Evolutionary conservation across 1,140 invertebrate species (phyloP).

Genomic region (Holotrichia oblita): DNA sequence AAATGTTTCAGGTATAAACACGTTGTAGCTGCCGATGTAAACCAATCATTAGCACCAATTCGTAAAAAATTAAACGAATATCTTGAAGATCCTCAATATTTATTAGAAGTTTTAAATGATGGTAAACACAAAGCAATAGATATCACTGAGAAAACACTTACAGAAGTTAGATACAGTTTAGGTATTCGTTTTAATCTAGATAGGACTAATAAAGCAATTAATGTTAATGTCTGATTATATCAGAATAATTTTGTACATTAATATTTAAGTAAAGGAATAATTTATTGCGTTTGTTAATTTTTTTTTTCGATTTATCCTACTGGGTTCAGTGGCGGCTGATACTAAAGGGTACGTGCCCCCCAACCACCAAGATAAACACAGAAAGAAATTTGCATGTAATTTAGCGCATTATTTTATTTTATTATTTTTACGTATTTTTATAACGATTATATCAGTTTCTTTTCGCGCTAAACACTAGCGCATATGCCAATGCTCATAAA

Average conservation of each 20-base stretch:
- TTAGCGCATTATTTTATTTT: too few relatives aligned
- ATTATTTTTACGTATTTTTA: too few relatives aligned
- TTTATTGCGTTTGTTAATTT: too few relatives aligned
- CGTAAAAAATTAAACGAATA: slow-evolving; percentile 69
- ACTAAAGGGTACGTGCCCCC: too few relatives aligned
- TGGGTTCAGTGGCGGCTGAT: too few relatives aligned
- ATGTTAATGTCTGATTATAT: background rate
- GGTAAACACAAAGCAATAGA: slow-evolving; percentile 75
- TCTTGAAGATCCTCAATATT: slow-evolving; percentile 69
- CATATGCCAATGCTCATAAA: too few relatives aligned
- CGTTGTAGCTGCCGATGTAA: slow-evolving; percentile 77
- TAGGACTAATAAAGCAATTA: background rate
- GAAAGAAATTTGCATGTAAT: too few relatives aligned
- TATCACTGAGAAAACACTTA: slow-evolving; percentile 75
- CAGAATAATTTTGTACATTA: background rate
- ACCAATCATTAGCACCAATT: slow-evolving; percentile 79
- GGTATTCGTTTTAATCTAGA: slow-evolving; percentile 58
- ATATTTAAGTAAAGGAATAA: too few relatives aligned
- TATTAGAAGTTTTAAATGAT: slow-evolving; percentile 73
- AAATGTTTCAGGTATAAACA: slow-evolving; percentile 75
- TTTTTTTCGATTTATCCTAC: too few relatives aligned
- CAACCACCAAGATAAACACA: too few relatives aligned
- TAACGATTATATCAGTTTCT: too few relatives aligned
- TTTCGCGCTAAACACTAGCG: too few relatives aligned
- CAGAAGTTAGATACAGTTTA: slow-evolving; percentile 73